phyloP scores from a whole-genome alignment of 1,140 invertebrate genomes.

The Eumaeus atala region DNA sequence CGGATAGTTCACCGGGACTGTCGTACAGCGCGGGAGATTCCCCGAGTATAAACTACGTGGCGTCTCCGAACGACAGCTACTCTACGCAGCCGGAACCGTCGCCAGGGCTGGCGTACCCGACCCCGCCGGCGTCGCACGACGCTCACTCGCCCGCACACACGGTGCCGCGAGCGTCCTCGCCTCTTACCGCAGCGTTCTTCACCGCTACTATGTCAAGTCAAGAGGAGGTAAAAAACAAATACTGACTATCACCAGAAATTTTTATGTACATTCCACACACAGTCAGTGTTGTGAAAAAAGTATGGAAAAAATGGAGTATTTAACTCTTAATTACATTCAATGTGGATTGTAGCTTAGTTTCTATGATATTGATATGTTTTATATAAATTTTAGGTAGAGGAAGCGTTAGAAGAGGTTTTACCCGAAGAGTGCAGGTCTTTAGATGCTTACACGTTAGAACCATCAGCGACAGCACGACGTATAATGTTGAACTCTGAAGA shows the following conservation, averaged over 20 bases:
- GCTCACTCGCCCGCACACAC: constrained; percentile 78
- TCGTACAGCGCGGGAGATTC: constrained; percentile 63
- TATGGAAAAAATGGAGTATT: too few relatives aligned
- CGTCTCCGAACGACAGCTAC: constrained; percentile 67
- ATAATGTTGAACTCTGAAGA: constrained; percentile 89
- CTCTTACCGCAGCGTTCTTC: constrained; percentile 86
- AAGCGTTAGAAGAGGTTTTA: constrained; percentile 85
- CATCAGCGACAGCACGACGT: constrained; percentile 78
- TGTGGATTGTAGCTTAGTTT: too few relatives aligned
- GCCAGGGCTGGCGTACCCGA: constrained; percentile 86
- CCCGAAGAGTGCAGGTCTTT: constrained; percentile 82
- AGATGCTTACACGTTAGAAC: constrained; percentile 78
- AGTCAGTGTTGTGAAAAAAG: too few relatives aligned
- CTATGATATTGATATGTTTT: constrained; percentile 1
- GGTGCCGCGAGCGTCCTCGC: constrained; percentile 67
- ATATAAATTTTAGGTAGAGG: constrained; percentile 76
- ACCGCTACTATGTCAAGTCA: constrained; percentile 90
- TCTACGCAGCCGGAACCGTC: constrained; percentile 79
- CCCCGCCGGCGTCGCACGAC: constrained; percentile 88
- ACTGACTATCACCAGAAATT: too few relatives aligned
- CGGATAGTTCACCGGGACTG: constrained; percentile 53
- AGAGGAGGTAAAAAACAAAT: constrained; percentile 78
- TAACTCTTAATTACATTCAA: too few relatives aligned
- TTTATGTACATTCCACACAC: too few relatives aligned
- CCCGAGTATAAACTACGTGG: constrained; percentile 62